These are phyloP conservation scores for Silvanus unidentatus DNA, from an alignment of 2,888 invertebrate genomes.

Conservation along the genomic window DNA sequence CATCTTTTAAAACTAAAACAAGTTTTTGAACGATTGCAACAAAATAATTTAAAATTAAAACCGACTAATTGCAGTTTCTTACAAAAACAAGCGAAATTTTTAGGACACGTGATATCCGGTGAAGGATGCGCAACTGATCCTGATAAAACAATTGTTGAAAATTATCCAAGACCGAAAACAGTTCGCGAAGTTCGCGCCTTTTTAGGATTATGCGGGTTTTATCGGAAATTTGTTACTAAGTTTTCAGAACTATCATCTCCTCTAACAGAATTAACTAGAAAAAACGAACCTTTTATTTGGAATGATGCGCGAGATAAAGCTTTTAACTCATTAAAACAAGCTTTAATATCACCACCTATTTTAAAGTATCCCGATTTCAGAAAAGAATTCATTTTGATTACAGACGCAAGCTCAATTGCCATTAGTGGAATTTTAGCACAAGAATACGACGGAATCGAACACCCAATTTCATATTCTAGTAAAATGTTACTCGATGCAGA, in stretches of 20 bases:
- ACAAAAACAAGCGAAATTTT: constrained; percentile 5
- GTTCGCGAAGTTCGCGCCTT: not conserved
- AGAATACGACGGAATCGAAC: not conserved
- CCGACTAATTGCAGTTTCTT: constrained; percentile 3
- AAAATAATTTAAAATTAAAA: constrained; percentile 4
- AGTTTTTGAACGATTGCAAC: not conserved
- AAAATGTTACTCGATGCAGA: constrained; percentile 15
- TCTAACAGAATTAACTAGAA: constrained; percentile 1
- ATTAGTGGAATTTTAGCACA: constrained; percentile 3
- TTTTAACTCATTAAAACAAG: constrained; percentile 16
- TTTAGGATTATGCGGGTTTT: constrained; percentile 1
- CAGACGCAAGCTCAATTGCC: constrained; percentile 6
- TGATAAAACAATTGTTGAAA: constrained; percentile 2
- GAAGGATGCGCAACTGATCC: constrained; percentile 4
- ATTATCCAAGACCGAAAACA: constrained; percentile 3
- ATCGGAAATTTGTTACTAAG: constrained; percentile 1
- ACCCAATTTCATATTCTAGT: constrained; percentile 3
- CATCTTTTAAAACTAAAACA: not conserved
- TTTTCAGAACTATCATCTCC: constrained; percentile 4
- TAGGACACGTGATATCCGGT: constrained; percentile 7
- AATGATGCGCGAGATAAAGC: constrained; percentile 4
- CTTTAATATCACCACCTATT: constrained; percentile 9
- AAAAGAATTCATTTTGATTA: constrained; percentile 6
- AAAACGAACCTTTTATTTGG: constrained; percentile 1
- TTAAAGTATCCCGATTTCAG: constrained; percentile 12